Percentiles rank a stretch among this genome's conserved stretches.
phyloP scores from a whole-genome alignment of 2,888 invertebrate genomes.

The Coremacera marginata region DNA sequence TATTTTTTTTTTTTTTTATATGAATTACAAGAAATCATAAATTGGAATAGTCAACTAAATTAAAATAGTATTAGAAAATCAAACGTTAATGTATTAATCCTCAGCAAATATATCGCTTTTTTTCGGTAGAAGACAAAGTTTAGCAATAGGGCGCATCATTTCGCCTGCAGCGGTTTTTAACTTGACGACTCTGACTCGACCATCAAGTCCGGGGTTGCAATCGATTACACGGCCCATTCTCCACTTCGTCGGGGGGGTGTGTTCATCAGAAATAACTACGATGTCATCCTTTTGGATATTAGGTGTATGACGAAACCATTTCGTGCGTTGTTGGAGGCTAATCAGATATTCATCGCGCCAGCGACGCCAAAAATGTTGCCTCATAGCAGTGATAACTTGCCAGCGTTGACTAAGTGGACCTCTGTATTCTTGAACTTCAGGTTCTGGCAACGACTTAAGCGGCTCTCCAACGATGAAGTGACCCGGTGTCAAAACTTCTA shows the following conservation, averaged over 20 bases:
- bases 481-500: slow-evolving; percentile 38
- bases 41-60: too few relatives aligned
- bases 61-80: too few relatives aligned
- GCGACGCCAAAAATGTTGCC: slow-evolving; percentile 37
- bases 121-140: too few relatives aligned
- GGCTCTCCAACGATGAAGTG: slow-evolving; percentile 44
- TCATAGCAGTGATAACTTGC: slow-evolving; percentile 26
- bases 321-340: not conserved
- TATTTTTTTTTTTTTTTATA: too few relatives aligned
- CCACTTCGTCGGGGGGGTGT: slow-evolving; percentile 19
- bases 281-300: slow-evolving; percentile 15
- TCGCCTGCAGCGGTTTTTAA: too few relatives aligned
- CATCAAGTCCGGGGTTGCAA: too few relatives aligned
- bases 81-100: too few relatives aligned
- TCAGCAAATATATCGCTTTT: too few relatives aligned
- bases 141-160: too few relatives aligned
- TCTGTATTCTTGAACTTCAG: not conserved
- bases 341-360: slow-evolving; percentile 16
- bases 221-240: too few relatives aligned
- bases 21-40: too few relatives aligned
- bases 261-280: slow-evolving; percentile 11
- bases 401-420: slow-evolving; percentile 22
- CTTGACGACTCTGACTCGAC: too few relatives aligned
- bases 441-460: slow-evolving; percentile 35
- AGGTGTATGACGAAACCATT: slow-evolving; percentile 15